Base-by-base conservation (phyloP, 2,888 invertebrate genomes). In the Dryobota labecula region DNA sequence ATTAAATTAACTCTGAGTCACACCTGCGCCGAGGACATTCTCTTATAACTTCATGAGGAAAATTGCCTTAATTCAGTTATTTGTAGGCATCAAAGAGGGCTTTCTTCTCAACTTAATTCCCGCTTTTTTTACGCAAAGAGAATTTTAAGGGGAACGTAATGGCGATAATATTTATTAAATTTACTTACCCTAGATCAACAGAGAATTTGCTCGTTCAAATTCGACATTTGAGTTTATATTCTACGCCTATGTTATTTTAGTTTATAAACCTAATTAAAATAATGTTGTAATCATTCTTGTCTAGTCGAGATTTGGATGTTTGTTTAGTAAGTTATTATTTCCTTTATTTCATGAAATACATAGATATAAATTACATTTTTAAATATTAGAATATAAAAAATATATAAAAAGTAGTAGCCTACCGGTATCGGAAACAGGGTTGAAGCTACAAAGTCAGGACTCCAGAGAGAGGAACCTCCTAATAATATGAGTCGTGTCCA, bases 41-140 rank as follows among this genome's bases (percentile, higher is more conserved):
- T 51, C 68, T 68, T 54, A 69, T 67, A 75, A 58, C 65, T 68
- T 57, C 68, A 62, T 72, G 57, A 73, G 68, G 78, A 80, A 73
- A 77, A 81, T 76, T 76, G 66, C 64, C 68, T n/a, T 81, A 81
- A 80, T 81, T 80, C 63, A 66, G 72, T 80, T 81, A 77, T 80
- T 81, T 81, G 80, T 80, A 33, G 57, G 51, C 77, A 72, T 72
- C 72, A 76, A 65, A 69, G 27, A 51, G 76, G 53, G 67, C 65
- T 65, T 61, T 65, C 56, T 76, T 72, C 33, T 62, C 63, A 56
- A 58, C 38, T 72, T 49, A 60, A 76, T 76, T 61, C 64, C 47
- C n/a, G 24, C 63, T 54, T 72, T 74, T 71, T 76, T 76, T 64
- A 57, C 7, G 43, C 51, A 18, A 66, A 24, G 58, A 51, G 54